These are phyloP conservation scores for Sebastes vulpes DNA, from an alignment of 2,797 vertebrate species.

Conservation along the genomic window DNA sequence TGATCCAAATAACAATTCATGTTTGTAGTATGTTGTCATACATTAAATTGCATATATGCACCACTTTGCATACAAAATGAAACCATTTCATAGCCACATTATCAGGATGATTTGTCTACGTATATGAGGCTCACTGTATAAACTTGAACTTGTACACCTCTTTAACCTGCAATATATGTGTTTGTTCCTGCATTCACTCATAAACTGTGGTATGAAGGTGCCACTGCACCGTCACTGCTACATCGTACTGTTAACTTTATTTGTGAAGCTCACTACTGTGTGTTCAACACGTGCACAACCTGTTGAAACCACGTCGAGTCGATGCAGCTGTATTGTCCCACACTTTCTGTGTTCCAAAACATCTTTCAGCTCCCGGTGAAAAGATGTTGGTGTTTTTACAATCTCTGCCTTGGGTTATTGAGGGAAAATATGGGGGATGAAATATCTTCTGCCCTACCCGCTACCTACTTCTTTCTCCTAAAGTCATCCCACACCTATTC, in stretches of 20 bases:
- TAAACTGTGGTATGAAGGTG: conserved; percentile 51
- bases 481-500: conserved; percentile 41
- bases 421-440: conserved; percentile 44
- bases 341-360: conserved; percentile 74
- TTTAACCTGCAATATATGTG: conserved; percentile 51
- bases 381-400: conserved; percentile 89
- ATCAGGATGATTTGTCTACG: neutral
- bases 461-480: conserved; percentile 36
- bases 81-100: neutral
- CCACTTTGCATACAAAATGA: neutral
- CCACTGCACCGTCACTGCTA: conserved; percentile 55
- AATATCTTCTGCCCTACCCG: conserved; percentile 54
- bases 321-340: conserved; percentile 50
- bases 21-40: neutral
- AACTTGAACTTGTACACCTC: conserved; percentile 2
- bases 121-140: conserved; percentile 73
- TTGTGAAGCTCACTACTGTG: conserved; percentile 54
- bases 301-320: conserved; percentile 64
- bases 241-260: conserved; percentile 45
- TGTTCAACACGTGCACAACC: conserved; percentile 65
- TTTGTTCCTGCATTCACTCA: conserved; percentile 55
- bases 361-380: conserved; percentile 80
- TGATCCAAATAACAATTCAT: neutral
- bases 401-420: conserved; percentile 87
- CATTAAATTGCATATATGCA: neutral